Conservation (phyloP, 2,888 invertebrate genomes). For the Lymantria monacha region DNA sequence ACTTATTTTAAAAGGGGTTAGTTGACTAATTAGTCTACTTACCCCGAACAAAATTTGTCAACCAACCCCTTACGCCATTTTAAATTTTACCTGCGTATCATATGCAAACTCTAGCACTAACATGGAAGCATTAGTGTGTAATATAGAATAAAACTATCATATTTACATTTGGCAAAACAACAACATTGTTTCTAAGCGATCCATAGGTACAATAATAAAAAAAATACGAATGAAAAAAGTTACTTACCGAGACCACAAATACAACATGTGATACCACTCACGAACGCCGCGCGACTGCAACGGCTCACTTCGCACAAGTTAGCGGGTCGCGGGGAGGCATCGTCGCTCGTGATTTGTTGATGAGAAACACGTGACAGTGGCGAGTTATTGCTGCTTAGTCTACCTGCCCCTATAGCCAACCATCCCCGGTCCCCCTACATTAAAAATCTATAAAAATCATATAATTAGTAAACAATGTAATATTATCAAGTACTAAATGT, state of each 20-base stretch:
- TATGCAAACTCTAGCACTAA: conserved; percentile 8
- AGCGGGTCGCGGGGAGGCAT: conserved; percentile 4
- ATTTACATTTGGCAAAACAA: conserved; percentile 6
- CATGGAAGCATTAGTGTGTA: conserved; percentile 5
- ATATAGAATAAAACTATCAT: conserved; percentile 7
- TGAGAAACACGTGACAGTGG: conserved; percentile 2
- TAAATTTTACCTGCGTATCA: conserved; percentile 1
- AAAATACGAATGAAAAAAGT: neutral
- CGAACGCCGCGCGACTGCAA: neutral
- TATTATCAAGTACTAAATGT: no score
- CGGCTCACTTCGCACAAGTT: conserved; percentile 4
- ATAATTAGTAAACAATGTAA: no score
- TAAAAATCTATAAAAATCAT: no score
- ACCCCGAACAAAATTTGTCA: conserved; percentile 6
- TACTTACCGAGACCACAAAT: neutral
- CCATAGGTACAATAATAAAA: neutral
- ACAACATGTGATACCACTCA: neutral
- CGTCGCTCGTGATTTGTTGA: conserved; percentile 3
- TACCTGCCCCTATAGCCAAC: neutral
- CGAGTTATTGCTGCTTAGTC: conserved; percentile 6
- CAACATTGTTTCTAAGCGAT: conserved; percentile 12
- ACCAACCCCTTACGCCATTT: conserved; percentile 7
- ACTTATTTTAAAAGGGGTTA: conserved; percentile 1
- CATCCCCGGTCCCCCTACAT: neutral
- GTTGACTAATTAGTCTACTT: conserved; percentile 6